Base-by-base conservation (phyloP, 2,888 invertebrate genomes). In the Xestia rhomboidea region DNA sequence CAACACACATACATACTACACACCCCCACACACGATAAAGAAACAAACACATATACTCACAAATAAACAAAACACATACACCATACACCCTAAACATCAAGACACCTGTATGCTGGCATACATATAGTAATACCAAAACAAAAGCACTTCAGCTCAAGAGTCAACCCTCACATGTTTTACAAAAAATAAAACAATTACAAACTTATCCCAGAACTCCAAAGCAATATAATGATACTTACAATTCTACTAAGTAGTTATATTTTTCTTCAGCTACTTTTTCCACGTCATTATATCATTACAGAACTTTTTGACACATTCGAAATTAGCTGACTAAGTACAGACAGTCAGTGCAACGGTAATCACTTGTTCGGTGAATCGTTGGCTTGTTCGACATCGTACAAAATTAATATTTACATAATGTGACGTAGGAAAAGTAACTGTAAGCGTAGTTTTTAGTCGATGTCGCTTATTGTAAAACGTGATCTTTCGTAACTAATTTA, bases 401-500 rank as follows among this genome's bases (percentile, higher is more conserved):
- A 54, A 51, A 51, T 24, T 24, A 24, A 54, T 6, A 54, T n/a
- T 54, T 54, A 27, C 30, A 38, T 41, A 64, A 27, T n/a, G n/a
- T 64, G 70, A 60, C 41, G 44, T 85, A 41, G 82, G 68, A 66
- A 71, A 64, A 62, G 63, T 64, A 38, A 54, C 24, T 60, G 46
- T 82, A 68, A 83, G 24, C 15, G 10, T 76, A 82, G 54, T 69
- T 73, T 2, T 34, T 72, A 69, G 30, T 81, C 5, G 27, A 44
- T 76, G 82, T 76, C 49, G 82, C 82, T 82, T 85, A 27, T 49
- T 83, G 82, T 85, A 62, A 41, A 70, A 41, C 68, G 85, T 85
- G 75, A 64, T 27, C 30, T 63, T 64, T 62, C n/a, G 68, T 81
- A n/a, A 72, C 49, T 85, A 73, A 76, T 73, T 64, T 69, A 57